phyloP scores from a whole-genome alignment of 2,113 vertebrate genomes.

The Scortum barcoo region DNA sequence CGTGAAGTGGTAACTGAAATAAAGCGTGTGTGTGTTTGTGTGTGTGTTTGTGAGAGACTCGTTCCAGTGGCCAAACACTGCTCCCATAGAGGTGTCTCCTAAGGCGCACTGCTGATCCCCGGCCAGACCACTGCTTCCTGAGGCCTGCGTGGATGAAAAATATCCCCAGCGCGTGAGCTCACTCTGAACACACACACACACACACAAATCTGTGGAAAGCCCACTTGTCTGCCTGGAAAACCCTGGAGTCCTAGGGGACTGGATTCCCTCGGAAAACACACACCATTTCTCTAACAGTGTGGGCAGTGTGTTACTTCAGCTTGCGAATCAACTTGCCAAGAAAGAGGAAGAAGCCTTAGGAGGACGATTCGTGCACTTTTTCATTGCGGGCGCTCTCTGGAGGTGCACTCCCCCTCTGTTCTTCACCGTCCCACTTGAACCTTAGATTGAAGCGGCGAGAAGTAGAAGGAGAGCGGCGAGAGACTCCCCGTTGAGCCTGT shows the following conservation, averaged over 20 bases:
- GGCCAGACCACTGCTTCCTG: conserved; percentile 84
- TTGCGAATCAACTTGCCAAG: conserved; percentile 17
- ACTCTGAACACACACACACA: conserved; percentile 41
- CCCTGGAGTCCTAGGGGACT: conserved; percentile 73
- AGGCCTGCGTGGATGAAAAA: conserved; percentile 84
- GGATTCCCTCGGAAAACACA: conserved; percentile 77
- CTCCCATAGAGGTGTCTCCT: conserved; percentile 69
- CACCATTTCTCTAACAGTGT: conserved; percentile 79
- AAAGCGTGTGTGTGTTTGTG: conserved; percentile 8
- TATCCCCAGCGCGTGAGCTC: conserved; percentile 71
- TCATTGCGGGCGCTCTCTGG: conserved; percentile 29
- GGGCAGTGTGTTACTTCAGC: conserved; percentile 68
- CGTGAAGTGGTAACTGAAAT: conserved; percentile 38
- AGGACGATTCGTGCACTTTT: conserved; percentile 10
- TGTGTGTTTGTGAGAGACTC: conserved; percentile 27
- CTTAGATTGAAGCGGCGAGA: conserved; percentile 47
- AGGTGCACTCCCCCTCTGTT: neutral
- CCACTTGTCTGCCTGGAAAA: conserved; percentile 75
- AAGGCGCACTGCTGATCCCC: conserved; percentile 51
- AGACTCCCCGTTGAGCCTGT: conserved; percentile 40
- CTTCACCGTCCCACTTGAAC: conserved; percentile 51
- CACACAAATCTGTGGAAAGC: conserved; percentile 69
- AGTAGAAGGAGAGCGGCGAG: conserved; percentile 35
- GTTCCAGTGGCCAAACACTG: conserved; percentile 65
- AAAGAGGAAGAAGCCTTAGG: conserved; percentile 43